Base-by-base conservation (phyloP, 2,888 invertebrate genomes). In the Camptogramma bilineatum region DNA sequence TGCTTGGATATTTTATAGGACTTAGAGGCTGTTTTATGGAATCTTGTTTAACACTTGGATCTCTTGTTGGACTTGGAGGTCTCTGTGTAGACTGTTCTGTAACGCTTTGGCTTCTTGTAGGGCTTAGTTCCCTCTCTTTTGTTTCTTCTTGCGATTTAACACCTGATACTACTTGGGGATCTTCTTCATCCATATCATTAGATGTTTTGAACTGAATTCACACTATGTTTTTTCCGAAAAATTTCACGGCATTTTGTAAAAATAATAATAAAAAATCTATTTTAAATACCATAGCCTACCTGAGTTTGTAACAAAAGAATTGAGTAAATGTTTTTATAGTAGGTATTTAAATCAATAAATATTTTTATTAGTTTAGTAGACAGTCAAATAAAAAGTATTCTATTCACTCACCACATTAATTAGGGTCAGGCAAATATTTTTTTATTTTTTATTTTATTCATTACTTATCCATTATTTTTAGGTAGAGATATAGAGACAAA, bases 281-380 rank as follows among this genome's bases (percentile, higher is more conserved):
- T 75, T 73, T 70, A 72, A 68, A 62, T 66, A 50, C 58, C 89
- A 85, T 85, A 78, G 79, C 89, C 87, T 58, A 73, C 70, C 79
- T 64, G 90, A 88, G 82, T 78, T 53, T 24, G 55, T 52, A 62
- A 64, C 67, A 73, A 74, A 67, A 74, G 58, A 72, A 63, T 48
- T 52, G 18, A 42, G 54, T 50, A 18, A 39, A 39, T 13, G 10
- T 13, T 39, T 39, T 39, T 13, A 39, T 2, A 28, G 13, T 39
- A 39, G 9, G 34, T 39, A 39, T 4, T 8, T 39, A 39, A 13
- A 13, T 39, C 13, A 39, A 39, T 2, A 39, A 39, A 10, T 13
- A 28, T 28, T 8, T 4, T 28, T 28, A 0, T 28, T 28, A 28
- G 24, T n/a, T n/a, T n/a, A n/a, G n/a, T n/a, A n/a, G n/a, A n/a